Percentiles rank a stretch among this genome's conserved stretches.
Evolutionary conservation across 2,113 vertebrate species (phyloP).

Genomic region (Fulica atra): DNA sequence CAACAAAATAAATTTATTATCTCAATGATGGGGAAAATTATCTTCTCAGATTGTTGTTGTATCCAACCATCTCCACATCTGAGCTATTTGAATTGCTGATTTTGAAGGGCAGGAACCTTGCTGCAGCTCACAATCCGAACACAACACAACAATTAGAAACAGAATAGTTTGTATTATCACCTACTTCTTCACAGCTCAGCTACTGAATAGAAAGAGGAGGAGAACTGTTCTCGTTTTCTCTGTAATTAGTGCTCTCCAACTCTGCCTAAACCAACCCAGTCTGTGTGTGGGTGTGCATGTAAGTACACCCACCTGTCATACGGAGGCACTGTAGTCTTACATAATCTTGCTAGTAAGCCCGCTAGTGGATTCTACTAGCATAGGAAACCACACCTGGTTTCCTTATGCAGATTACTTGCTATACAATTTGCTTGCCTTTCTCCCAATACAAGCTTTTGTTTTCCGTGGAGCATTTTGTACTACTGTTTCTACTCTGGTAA

Average conservation of each 20-base stretch:
- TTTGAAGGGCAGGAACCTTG: not conserved
- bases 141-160: not conserved
- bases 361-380: not conserved
- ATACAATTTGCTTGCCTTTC: not conserved
- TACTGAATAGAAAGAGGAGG: not conserved
- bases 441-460: not conserved
- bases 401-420: not conserved
- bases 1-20: not conserved
- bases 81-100: not conserved
- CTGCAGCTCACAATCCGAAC: not conserved
- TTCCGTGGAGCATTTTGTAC: not conserved
- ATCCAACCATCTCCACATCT: not conserved
- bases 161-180: not conserved
- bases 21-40: not conserved
- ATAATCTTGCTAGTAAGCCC: not conserved
- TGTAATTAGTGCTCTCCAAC: not conserved
- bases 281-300: not conserved
- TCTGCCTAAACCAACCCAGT: not conserved
- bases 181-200: not conserved
- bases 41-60: not conserved
- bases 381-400: not conserved
- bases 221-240: not conserved
- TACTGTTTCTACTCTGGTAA: not conserved
- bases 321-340: not conserved
- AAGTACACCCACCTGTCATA: not conserved